A percentile compares a stretch with the other conserved stretches of the same genome.
phyloP scores from a whole-genome alignment of 2,888 invertebrate genomes.

The Hoplodrina blanda region DNA sequence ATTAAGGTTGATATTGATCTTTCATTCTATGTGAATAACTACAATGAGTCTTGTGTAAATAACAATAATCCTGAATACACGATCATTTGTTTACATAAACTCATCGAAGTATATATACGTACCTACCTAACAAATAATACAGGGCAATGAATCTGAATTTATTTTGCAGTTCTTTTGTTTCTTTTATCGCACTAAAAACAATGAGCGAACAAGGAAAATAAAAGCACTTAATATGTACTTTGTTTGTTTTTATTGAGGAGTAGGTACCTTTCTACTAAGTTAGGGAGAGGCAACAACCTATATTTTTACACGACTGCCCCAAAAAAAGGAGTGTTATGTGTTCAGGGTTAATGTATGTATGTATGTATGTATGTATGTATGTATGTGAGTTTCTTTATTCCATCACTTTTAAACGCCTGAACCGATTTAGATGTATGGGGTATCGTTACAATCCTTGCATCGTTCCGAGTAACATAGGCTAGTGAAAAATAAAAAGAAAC shows the following conservation, averaged over 20 bases:
- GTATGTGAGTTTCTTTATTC: too few relatives aligned
- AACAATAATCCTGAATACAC: slow-evolving; percentile 21
- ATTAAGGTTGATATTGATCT: slow-evolving; percentile 15
- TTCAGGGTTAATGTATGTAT: too few relatives aligned
- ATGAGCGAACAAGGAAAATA: slow-evolving; percentile 12
- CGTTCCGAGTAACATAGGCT: too few relatives aligned
- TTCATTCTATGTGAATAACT: background rate
- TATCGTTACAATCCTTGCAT: too few relatives aligned
- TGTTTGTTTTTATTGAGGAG: slow-evolving; percentile 15
- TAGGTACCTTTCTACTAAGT: background rate
- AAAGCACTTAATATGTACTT: background rate
- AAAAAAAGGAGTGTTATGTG: too few relatives aligned
- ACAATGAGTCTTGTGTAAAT: background rate
- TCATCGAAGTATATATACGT: background rate
- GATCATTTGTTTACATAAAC: slow-evolving; percentile 3
- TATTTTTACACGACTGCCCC: too few relatives aligned
- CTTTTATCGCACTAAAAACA: slow-evolving; percentile 8
- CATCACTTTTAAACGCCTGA: too few relatives aligned
- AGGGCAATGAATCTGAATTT: slow-evolving; percentile 13
- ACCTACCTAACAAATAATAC: slow-evolving; percentile 1
- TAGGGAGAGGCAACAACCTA: background rate
- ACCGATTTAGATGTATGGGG: too few relatives aligned
- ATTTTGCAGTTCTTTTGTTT: slow-evolving; percentile 38
- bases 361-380: too few relatives aligned
- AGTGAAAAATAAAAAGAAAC: too few relatives aligned